phyloP scores from a whole-genome alignment of 1,140 invertebrate species.

The Lepidotrigona ventralis region DNA sequence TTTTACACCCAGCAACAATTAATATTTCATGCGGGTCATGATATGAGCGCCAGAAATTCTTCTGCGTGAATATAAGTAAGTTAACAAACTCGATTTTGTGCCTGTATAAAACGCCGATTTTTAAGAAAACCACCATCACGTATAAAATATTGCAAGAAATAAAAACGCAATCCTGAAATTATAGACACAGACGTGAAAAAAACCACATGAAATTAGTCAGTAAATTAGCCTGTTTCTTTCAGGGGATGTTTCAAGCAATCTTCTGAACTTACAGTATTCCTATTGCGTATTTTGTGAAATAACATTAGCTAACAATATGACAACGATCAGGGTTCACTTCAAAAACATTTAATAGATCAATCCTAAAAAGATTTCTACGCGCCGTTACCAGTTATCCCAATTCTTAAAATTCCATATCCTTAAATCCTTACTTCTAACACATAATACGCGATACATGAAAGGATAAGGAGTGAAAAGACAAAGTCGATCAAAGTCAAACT shows the following conservation, averaged over 20 bases:
- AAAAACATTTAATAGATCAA: too few species aligned
- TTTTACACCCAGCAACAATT: constrained; percentile 20
- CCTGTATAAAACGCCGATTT: constrained; percentile 33
- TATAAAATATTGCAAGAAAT: constrained; percentile 43
- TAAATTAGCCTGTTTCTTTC: neutral
- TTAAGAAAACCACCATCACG: constrained; percentile 45
- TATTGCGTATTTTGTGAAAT: too few species aligned
- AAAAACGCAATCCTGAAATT: constrained; percentile 50
- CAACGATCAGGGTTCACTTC: too few species aligned
- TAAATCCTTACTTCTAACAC: too few species aligned
- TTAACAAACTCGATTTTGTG: constrained; percentile 37
- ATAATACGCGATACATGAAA: neutral
- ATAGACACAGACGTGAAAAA: too few species aligned
- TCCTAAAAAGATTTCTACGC: too few species aligned
- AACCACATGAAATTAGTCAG: neutral
- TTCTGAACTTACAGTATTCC: neutral
- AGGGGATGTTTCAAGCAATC: too few species aligned
- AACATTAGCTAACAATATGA: too few species aligned
- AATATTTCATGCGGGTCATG: constrained; percentile 38
- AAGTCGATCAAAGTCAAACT: neutral
- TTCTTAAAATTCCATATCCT: too few species aligned
- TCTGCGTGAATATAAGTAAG: constrained; percentile 43
- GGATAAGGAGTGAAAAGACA: neutral
- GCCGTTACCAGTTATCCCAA: too few species aligned
- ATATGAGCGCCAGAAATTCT: constrained; percentile 56